These are phyloP conservation scores for Torymus aiolomorphi DNA, from an alignment of 2,888 invertebrate genomes.

Conservation along the genomic window DNA sequence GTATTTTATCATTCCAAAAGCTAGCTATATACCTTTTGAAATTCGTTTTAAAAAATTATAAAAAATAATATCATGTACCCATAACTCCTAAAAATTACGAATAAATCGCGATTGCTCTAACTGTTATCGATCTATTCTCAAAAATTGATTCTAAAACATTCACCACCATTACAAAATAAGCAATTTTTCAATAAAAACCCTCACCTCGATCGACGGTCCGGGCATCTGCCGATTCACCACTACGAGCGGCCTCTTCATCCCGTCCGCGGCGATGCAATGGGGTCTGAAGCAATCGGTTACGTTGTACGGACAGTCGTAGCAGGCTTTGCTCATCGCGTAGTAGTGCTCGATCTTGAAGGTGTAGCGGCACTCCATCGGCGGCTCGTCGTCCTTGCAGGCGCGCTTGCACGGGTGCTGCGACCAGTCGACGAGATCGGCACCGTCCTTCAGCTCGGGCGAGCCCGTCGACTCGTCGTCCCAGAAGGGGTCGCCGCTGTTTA, in stretches of 20 bases:
- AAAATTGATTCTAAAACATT: no score
- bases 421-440: slow-evolving; percentile 43
- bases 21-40: no score
- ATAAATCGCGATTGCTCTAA: no score
- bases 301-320: slow-evolving; percentile 88
- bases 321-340: slow-evolving; percentile 91
- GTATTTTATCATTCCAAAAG: no score
- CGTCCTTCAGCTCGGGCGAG: neutral
- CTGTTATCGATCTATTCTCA: no score
- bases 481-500: slow-evolving; percentile 24
- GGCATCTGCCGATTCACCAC: slow-evolving; percentile 92
- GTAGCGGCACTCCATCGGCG: slow-evolving; percentile 84
- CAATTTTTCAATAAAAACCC: neutral
- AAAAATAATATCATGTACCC: no score
- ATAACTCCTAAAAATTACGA: no score
- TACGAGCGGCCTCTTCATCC: slow-evolving; percentile 84
- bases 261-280: slow-evolving; percentile 91
- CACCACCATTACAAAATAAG: no score
- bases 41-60: no score
- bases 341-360: slow-evolving; percentile 89
- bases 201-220: slow-evolving; percentile 89
- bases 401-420: slow-evolving; percentile 80
- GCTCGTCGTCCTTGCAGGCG: slow-evolving; percentile 79
- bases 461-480: slow-evolving; percentile 27
- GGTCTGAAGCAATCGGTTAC: slow-evolving; percentile 84